These are phyloP conservation scores for Callospermophilus lateralis DNA, from an alignment of 2,113 vertebrate genomes.

Conservation along the genomic window DNA sequence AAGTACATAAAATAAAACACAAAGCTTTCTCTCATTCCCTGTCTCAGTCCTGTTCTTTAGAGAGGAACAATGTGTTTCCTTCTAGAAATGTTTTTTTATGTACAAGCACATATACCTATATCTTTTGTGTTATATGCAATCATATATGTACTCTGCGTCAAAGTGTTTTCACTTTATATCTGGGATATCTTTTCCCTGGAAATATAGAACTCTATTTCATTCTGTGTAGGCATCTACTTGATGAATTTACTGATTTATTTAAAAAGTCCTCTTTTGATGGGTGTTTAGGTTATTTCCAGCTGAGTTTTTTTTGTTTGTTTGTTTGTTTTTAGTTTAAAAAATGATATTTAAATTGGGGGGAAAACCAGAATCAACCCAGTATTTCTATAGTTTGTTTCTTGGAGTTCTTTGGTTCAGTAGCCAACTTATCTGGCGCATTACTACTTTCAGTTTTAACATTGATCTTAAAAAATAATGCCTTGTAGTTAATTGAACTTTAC, in stretches of 20 bases:
- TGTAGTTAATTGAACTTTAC: slow-evolving; percentile 43
- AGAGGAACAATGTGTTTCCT: slow-evolving; percentile 11
- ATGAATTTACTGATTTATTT: background rate
- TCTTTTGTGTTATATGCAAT: background rate
- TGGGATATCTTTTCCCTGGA: background rate
- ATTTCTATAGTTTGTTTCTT: slow-evolving; percentile 11
- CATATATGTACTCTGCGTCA: background rate
- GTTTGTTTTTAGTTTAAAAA: slow-evolving; percentile 4
- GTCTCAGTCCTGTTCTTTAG: background rate
- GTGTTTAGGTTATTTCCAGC: background rate
- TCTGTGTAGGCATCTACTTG: background rate
- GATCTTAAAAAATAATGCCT: slow-evolving; percentile 13
- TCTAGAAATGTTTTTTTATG: slow-evolving; percentile 8
- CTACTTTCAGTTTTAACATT: background rate
- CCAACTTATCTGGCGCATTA: background rate
- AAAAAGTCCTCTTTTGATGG: background rate
- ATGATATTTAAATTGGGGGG: background rate
- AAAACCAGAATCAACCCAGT: background rate
- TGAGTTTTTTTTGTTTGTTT: background rate
- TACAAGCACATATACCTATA: background rate
- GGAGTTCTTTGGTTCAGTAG: slow-evolving; percentile 11
- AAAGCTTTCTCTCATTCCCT: background rate
- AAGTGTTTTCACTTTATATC: background rate
- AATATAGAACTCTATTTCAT: background rate
- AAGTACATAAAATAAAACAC: slow-evolving; percentile 18